Evolutionary conservation across 1,140 invertebrate species (phyloP).

Genomic region (Papilio machaon): DNA sequence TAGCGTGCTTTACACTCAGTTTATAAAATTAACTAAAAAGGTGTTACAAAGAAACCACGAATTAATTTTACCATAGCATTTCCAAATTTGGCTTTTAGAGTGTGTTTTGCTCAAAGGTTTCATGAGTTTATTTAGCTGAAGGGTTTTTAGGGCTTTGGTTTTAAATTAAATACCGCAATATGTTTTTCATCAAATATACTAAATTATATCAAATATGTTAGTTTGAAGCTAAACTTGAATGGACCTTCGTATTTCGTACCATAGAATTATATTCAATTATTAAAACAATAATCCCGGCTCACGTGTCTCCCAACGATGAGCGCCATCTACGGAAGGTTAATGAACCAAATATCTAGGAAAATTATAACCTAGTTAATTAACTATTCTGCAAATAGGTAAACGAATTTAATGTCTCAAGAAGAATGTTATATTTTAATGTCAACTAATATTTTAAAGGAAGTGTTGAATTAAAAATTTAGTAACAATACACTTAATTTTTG

Average conservation of each 20-base stretch:
- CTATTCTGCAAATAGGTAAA: not conserved
- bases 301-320: slow-evolving; percentile 45
- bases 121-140: not conserved
- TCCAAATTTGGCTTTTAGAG: too few relatives aligned
- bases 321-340: slow-evolving; percentile 58
- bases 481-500: too few relatives aligned
- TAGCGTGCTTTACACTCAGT: not conserved
- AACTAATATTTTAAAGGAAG: not conserved
- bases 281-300: slow-evolving; percentile 67
- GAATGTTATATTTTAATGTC: not conserved
- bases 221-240: slow-evolving; percentile 45
- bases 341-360: slow-evolving; percentile 16
- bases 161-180: not conserved
- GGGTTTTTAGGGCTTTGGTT: not conserved
- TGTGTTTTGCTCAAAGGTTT: too few relatives aligned
- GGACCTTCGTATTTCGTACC: slow-evolving; percentile 47
- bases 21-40: not conserved
- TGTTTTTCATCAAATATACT: not conserved
- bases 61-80: not conserved
- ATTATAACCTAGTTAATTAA: not conserved
- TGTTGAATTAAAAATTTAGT: too few relatives aligned
- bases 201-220: not conserved
- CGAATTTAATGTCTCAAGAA: not conserved
- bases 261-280: slow-evolving; percentile 72
- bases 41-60: not conserved